These are phyloP conservation scores for Gymnobelideus leadbeateri DNA, from an alignment of 2,113 vertebrate species.

Conservation along the genomic window DNA sequence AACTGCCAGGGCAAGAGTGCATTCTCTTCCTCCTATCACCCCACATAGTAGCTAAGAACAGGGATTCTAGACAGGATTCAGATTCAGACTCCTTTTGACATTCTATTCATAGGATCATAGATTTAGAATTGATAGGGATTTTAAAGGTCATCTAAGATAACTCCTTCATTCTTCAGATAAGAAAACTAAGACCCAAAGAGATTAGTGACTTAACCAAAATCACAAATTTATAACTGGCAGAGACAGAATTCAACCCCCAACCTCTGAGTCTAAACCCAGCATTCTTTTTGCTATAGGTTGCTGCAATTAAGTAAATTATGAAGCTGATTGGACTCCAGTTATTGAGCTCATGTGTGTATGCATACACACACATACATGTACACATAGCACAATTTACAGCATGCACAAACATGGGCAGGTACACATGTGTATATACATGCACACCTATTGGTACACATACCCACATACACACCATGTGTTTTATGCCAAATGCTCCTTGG, in stretches of 20 bases:
- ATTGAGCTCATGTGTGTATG: not conserved
- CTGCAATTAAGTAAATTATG: not conserved
- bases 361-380: not conserved
- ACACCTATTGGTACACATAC: not conserved
- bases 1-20: not conserved
- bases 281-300: not conserved
- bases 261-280: not conserved
- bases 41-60: not conserved
- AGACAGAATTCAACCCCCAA: not conserved
- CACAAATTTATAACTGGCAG: not conserved
- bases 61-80: not conserved
- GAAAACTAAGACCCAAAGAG: not conserved
- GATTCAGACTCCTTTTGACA: not conserved
- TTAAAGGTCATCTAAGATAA: not conserved
- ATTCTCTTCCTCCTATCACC: not conserved
- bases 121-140: not conserved
- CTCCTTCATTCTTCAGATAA: not conserved
- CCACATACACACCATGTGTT: not conserved
- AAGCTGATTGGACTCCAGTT: not conserved
- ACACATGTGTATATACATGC: no score
- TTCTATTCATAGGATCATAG: not conserved
- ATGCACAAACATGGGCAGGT: not conserved
- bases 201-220: not conserved
- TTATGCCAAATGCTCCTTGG: not conserved
- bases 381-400: not conserved